Conservation (phyloP, 2,113 vertebrate species). For the Ammodytes dubius region DNA sequence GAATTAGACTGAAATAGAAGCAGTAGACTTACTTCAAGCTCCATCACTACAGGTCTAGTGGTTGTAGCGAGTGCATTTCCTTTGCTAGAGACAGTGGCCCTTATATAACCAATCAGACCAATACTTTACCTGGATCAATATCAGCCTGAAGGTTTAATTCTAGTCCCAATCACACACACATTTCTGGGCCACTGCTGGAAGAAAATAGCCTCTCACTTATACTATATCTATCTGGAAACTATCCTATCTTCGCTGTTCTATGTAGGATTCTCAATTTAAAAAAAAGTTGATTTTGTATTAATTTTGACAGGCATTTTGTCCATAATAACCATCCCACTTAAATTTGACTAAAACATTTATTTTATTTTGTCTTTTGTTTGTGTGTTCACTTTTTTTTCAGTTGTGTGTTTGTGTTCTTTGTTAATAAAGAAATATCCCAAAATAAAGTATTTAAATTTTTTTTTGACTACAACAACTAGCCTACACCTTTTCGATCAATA, state of each 20-base stretch:
- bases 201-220: slow-evolving; percentile 32
- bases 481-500: too few relatives aligned
- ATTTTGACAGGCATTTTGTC: too few relatives aligned
- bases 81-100: slow-evolving; percentile 22
- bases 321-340: too few relatives aligned
- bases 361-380: too few relatives aligned
- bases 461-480: too few relatives aligned
- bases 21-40: slow-evolving; percentile 6
- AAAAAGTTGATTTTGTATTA: too few relatives aligned
- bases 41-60: slow-evolving; percentile 17
- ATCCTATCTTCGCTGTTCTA: slow-evolving; percentile 1
- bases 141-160: slow-evolving; percentile 57
- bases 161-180: slow-evolving; percentile 33
- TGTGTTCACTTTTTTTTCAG: too few relatives aligned
- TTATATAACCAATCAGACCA: slow-evolving; percentile 49
- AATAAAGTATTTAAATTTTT: too few relatives aligned
- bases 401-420: too few relatives aligned
- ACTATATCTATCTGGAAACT: slow-evolving; percentile 36
- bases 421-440: too few relatives aligned
- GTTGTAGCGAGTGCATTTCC: slow-evolving; percentile 19
- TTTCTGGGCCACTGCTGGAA: slow-evolving; percentile 44
- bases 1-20: neutral
- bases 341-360: too few relatives aligned
- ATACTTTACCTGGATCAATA: slow-evolving; percentile 59
- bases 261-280: too few relatives aligned